These are phyloP conservation scores for Melanotus villosus DNA, from an alignment of 2,888 invertebrate genomes.

Conservation along the genomic window DNA sequence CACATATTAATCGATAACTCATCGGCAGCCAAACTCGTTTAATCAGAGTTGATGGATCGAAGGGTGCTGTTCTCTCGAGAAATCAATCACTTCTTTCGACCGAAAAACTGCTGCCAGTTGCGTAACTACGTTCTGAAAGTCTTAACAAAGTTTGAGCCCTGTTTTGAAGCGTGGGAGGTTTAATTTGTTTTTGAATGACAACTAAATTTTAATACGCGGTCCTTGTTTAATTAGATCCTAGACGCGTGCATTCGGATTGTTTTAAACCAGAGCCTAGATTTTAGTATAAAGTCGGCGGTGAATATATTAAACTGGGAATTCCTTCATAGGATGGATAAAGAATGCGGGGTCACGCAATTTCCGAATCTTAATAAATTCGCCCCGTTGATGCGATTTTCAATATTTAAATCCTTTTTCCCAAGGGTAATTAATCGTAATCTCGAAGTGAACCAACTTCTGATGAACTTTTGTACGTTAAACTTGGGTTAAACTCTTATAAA, in stretches of 20 bases:
- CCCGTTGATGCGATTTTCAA: constrained; percentile 43
- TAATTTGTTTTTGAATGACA: constrained; percentile 20
- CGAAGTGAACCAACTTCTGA: constrained; percentile 42
- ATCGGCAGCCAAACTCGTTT: constrained; percentile 62
- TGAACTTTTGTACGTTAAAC: constrained; percentile 40
- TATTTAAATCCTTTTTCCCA: constrained; percentile 43
- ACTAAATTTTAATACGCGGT: constrained; percentile 16
- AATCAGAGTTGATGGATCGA: constrained; percentile 66
- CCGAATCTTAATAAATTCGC: constrained; percentile 41
- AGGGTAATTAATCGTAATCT: constrained; percentile 45
- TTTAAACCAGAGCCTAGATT: background rate
- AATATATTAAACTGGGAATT: background rate
- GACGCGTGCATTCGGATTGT: too few relatives aligned
- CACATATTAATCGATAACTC: constrained; percentile 64
- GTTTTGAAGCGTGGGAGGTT: constrained; percentile 43
- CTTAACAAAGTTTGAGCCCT: constrained; percentile 27
- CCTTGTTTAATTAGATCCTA: background rate
- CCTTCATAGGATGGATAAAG: constrained; percentile 13
- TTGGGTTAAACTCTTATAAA: constrained; percentile 35
- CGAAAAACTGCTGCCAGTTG: constrained; percentile 65
- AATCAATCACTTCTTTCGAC: constrained; percentile 65
- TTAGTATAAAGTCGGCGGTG: background rate
- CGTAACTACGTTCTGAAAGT: constrained; percentile 50
- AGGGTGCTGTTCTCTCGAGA: constrained; percentile 64
- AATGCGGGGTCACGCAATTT: constrained; percentile 37